A percentile compares a stretch with the other conserved stretches of the same genome.
phyloP scores from a whole-genome alignment of 2,113 vertebrate species.

The Clupea harengus region DNA sequence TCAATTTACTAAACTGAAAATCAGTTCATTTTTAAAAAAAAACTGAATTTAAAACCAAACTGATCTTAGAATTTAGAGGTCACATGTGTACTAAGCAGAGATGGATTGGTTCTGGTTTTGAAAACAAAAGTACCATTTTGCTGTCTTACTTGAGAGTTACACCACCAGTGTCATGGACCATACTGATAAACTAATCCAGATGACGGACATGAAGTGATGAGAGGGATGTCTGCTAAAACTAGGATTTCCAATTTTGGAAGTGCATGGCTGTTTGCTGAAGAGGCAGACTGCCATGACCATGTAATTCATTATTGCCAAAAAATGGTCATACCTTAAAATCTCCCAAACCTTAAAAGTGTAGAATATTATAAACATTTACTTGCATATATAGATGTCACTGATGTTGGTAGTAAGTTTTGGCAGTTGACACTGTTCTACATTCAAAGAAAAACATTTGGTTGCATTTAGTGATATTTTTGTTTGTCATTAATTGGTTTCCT shows the following conservation, averaged over 20 bases:
- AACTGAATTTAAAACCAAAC: too few species aligned
- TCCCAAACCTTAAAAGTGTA: not conserved
- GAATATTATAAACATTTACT: constrained; percentile 28
- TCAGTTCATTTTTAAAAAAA: too few species aligned
- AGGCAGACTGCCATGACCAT: constrained; percentile 58
- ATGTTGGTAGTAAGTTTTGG: constrained; percentile 57
- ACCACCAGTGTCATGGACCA: too few species aligned
- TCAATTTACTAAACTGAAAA: too few species aligned
- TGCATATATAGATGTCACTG: constrained; percentile 54
- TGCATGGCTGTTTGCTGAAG: too few species aligned
- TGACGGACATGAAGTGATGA: too few species aligned
- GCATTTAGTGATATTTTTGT: not conserved
- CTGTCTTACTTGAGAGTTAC: not conserved
- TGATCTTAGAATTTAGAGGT: too few species aligned
- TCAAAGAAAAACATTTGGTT: constrained; percentile 32
- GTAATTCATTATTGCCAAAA: constrained; percentile 73
- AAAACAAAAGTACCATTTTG: not conserved
- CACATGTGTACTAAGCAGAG: too few species aligned
- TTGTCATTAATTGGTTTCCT: not conserved
- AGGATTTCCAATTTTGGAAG: too few species aligned
- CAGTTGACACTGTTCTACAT: constrained; percentile 58
- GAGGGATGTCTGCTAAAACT: too few species aligned
- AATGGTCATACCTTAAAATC: not conserved
- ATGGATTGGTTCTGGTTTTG: not conserved
- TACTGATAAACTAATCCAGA: too few species aligned